These are phyloP conservation scores for Dromococcyx pavoninus DNA, from an alignment of 2,797 vertebrate genomes.

Conservation along the genomic window DNA sequence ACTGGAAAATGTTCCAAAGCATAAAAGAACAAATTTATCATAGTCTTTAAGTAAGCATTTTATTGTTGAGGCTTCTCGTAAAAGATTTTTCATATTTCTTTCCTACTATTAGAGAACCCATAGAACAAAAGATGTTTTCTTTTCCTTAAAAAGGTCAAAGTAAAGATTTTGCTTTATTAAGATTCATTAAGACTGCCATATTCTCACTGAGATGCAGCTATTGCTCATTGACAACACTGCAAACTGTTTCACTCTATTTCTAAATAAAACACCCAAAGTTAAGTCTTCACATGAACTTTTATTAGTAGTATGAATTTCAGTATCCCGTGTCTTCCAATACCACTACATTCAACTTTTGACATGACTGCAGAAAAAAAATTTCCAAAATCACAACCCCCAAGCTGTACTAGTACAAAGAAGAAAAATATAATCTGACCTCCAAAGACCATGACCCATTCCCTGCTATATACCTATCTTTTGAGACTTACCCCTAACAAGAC, in stretches of 20 bases:
- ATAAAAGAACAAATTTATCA: not conserved
- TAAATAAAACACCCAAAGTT: not conserved
- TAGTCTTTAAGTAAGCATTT: not conserved
- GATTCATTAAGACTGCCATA: not conserved
- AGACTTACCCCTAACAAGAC: not conserved
- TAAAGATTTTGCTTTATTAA: not conserved
- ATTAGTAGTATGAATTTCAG: not conserved
- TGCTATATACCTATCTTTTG: not conserved
- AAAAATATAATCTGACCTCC: not conserved
- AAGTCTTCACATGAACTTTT: not conserved
- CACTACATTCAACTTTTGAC: not conserved
- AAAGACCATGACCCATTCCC: not conserved
- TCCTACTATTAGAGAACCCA: not conserved
- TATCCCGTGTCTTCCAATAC: not conserved
- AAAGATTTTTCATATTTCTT: not conserved
- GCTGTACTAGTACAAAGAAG: not conserved
- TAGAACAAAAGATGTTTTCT: not conserved
- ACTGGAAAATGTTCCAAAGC: not conserved
- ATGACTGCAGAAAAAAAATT: not conserved
- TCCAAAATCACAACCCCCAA: not conserved
- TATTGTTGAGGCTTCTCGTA: not conserved
- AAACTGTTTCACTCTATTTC: not conserved
- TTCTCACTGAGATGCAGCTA: not conserved
- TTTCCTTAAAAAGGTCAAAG: not conserved
- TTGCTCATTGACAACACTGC: not conserved